A percentile compares a stretch with the other conserved stretches of the same genome.
Conservation (phyloP, 2,797 vertebrate genomes). For the Triplophysa bombifrons region DNA sequence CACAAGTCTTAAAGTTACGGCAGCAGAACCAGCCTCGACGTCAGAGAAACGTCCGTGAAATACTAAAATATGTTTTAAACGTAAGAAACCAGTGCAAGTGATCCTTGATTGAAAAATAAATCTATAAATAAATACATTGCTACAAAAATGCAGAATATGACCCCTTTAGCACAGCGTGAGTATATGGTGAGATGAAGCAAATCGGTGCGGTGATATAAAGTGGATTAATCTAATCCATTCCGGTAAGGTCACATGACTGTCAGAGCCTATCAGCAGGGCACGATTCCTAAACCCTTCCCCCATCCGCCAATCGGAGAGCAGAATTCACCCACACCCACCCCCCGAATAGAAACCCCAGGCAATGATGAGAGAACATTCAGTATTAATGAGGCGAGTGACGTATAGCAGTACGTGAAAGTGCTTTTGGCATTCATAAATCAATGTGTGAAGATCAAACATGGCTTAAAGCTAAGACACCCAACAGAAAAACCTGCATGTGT, state of each 20-base stretch:
- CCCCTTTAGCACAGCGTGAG: background rate
- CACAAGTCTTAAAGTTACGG: constrained; percentile 35
- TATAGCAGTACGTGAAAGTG: constrained; percentile 68
- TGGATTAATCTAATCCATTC: background rate
- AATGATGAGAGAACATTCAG: constrained; percentile 22
- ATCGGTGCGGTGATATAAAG: background rate
- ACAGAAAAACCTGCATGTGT: constrained; percentile 32
- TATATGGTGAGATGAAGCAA: constrained; percentile 2
- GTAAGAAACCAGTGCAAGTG: background rate
- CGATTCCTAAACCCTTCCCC: background rate
- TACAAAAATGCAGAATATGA: constrained; percentile 14
- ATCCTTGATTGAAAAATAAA: background rate
- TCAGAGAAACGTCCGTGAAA: background rate
- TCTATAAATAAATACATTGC: background rate
- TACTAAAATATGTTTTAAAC: background rate
- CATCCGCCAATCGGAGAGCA: constrained; percentile 47
- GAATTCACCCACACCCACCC: constrained; percentile 16
- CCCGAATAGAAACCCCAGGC: constrained; percentile 11
- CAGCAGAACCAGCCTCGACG: background rate
- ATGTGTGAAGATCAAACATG: constrained; percentile 68
- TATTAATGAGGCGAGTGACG: constrained; percentile 58
- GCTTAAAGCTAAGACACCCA: constrained; percentile 72
- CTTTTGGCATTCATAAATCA: constrained; percentile 67
- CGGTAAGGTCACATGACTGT: constrained; percentile 32
- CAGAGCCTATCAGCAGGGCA: constrained; percentile 28